Evolutionary conservation across 2,113 vertebrate species (phyloP).

Genomic region (Salvelinus namaycush): DNA sequence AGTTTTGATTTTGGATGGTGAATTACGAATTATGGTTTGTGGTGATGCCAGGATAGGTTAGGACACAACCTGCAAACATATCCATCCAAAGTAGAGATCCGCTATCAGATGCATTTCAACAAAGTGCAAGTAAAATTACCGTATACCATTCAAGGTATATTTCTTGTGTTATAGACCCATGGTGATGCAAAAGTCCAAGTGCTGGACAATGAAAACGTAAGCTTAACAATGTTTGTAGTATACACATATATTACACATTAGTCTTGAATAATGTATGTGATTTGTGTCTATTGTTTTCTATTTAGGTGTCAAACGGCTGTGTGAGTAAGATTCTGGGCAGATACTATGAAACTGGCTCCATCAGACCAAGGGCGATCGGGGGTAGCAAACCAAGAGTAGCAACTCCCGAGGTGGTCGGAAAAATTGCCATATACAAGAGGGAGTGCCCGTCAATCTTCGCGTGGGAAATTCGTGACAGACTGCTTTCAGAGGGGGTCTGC

Average conservation of each 20-base stretch:
- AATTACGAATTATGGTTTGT: not conserved
- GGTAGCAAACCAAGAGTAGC: conserved; percentile 98
- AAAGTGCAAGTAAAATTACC: conserved; percentile 77
- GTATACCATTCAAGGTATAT: conserved; percentile 91
- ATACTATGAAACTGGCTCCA: conserved; percentile 99
- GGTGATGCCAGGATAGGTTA: no score
- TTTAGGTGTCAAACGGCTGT: conserved; percentile 98
- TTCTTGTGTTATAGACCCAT: conserved; percentile 97
- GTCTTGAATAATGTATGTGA: conserved; percentile 90
- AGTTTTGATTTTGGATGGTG: not conserved
- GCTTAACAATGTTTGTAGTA: conserved; percentile 93
- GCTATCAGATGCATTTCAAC: no score
- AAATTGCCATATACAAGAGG: conserved; percentile 98
- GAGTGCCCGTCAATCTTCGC: conserved; percentile 99
- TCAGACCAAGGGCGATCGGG: conserved; percentile 97
- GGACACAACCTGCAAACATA: not conserved
- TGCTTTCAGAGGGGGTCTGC: conserved; percentile 97
- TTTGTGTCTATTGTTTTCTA: conserved; percentile 83
- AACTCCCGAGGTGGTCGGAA: conserved; percentile 97
- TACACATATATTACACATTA: conserved; percentile 89
- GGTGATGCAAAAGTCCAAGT: conserved; percentile 95
- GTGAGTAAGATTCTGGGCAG: conserved; percentile 99
- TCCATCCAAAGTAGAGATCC: not conserved
- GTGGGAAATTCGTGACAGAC: conserved; percentile 99
- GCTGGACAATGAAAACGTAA: conserved; percentile 97